Conservation (phyloP, 2,113 vertebrate genomes). For the Anarhynchus alexandrinus region DNA sequence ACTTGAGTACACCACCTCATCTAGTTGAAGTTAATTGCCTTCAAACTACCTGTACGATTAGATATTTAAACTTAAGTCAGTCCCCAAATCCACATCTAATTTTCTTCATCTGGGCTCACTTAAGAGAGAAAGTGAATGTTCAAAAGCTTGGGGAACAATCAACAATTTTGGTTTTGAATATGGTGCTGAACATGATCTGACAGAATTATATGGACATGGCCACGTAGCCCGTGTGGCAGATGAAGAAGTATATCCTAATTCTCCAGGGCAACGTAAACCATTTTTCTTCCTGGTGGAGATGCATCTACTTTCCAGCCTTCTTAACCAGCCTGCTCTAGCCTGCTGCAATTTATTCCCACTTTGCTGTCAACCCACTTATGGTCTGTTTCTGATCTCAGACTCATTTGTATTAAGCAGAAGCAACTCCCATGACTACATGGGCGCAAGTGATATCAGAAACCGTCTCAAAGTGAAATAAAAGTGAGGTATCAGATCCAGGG, state of each 20-base stretch:
- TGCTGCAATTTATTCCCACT: background rate
- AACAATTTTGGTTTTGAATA: background rate
- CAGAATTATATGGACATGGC: background rate
- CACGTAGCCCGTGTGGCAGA: background rate
- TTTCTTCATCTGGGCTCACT: background rate
- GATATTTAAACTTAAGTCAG: background rate
- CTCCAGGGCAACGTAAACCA: background rate
- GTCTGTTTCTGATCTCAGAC: background rate
- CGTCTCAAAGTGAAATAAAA: background rate
- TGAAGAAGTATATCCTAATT: background rate
- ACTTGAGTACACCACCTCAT: background rate
- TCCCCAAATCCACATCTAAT: background rate
- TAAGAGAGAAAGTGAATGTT: background rate
- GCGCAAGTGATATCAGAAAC: background rate
- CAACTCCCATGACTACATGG: background rate
- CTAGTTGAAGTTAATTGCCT: background rate
- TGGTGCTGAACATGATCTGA: background rate
- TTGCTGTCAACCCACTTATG: background rate
- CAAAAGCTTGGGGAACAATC: background rate
- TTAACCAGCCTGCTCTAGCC: background rate
- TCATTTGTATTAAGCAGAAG: background rate
- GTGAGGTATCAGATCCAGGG: background rate
- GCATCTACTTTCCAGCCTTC: background rate
- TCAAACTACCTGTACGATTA: background rate
- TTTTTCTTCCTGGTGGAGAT: background rate